Base-by-base conservation (phyloP, 2,797 vertebrate species). In the Pagetopsis macropterus region DNA sequence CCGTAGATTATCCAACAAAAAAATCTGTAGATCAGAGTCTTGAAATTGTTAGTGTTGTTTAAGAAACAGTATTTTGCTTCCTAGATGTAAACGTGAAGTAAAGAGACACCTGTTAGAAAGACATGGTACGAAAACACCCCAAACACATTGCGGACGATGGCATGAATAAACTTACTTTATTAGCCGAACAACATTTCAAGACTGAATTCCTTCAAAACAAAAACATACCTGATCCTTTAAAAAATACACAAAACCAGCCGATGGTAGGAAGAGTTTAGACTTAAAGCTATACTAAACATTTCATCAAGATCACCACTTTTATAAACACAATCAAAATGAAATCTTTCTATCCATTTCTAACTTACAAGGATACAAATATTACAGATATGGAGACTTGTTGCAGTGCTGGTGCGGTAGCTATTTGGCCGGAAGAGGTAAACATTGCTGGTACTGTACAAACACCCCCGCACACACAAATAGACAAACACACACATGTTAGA, bases 401-500 rank as follows among this genome's bases (percentile, higher is more conserved):
- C 73, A 75, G 83, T 84, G 79, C 76, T 70, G 51, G 52, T 62
- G 51, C 71, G 46, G 43, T 46, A 62, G 73, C 73, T 69, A 77
- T 77, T 71, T 79, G 70, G 79, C 80, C 79, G 75, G 66, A 66
- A 67, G 80, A 87, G 71, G 86, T 86, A 81, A 86, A 87, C 70
- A 46, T 75, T 63, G 76, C 86, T 68, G 70, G 69, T 78, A 70
- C 66, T 78, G 49, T 55, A 76, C 41, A 68, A 56, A 52, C 37
- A 56, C 44, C 12, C 55, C 3, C 31, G 1, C 70, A 10, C 58
- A 71, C 9, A 27, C 27, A 27, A 27, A 27, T 27, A 27, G 27
- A 19, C 23, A 15, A n/a, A 50, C 44, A 46, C 45, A 46, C 45
- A 15, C 13, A 56, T 56, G 48, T 59, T 69, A 37, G 16, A 72